Evolutionary conservation across 2,888 invertebrate genomes (phyloP).

Genomic region (Liopterus haemorrhoidalis): DNA sequence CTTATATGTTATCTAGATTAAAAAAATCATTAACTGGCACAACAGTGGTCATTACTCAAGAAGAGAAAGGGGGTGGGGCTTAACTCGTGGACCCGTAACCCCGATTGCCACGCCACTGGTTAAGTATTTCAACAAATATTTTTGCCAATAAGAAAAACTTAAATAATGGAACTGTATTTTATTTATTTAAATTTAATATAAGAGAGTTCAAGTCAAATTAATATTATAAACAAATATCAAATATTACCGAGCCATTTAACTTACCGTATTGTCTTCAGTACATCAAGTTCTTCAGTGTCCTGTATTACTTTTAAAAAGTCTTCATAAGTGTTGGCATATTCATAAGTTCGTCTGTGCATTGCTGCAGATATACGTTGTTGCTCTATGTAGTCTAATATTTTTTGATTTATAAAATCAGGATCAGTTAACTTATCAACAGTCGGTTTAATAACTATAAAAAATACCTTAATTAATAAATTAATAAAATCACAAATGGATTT

Average conservation of each 20-base stretch:
- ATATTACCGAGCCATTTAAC: slow-evolving; percentile 19
- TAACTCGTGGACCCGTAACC: no score
- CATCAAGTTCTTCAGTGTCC: slow-evolving; percentile 72
- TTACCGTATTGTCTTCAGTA: slow-evolving; percentile 74
- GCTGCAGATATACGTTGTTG: slow-evolving; percentile 72
- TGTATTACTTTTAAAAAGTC: slow-evolving; percentile 82
- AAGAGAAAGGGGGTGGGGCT: no score
- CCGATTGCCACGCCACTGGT: no score
- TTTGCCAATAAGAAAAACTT: no score
- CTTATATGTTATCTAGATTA: no score
- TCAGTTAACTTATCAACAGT: slow-evolving; percentile 79
- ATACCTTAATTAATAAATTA: slow-evolving; percentile 17
- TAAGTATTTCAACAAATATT: no score
- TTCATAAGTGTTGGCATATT: slow-evolving; percentile 84
- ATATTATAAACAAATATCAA: no score
- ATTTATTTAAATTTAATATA: no score
- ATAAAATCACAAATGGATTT: slow-evolving; percentile 13
- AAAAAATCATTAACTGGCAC: no score
- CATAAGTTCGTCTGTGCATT: slow-evolving; percentile 74
- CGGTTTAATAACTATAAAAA: slow-evolving; percentile 67
- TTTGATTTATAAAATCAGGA: slow-evolving; percentile 87
- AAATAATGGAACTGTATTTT: no score
- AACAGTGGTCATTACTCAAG: no score
- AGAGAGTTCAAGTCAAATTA: no score
- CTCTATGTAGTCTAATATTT: slow-evolving; percentile 76